Evolutionary conservation across 2,113 vertebrate species (phyloP), one percentile per base, ranked within the genome.

Genomic region (Vimba vimba): DNA sequence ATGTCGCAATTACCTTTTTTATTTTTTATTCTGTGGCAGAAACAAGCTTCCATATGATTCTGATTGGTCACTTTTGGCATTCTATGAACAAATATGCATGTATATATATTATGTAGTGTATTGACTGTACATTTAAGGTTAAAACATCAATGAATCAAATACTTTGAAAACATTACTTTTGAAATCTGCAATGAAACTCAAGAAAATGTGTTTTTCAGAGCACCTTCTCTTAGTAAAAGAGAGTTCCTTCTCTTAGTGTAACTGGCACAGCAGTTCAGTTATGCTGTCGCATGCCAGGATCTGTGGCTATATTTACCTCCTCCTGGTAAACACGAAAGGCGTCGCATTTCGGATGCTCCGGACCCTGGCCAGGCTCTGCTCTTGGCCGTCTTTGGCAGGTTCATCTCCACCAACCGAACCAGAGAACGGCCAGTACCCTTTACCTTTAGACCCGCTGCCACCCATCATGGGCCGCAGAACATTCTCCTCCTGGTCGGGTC

Each of bases 351-450:
- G 93, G 76, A 92, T 92, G 86, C 93, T 93, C 88, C 96, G 95
- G 66, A 93, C 91, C 90, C 95, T 95, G 25, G 95, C 91, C 94
- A 97, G 85, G 78, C 95, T 89, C 91, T 97, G 97, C 79, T 97
- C 96, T 5, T 92, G 89, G 77, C 93, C 95, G 82, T 95, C 95
- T 86, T 95, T 94, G 83, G 91, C 91, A 30, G 93, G 82, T 84
- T 96, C 95, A 15, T 94, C 92, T 39, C 91, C 93, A 62, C 93
- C 91, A 86, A 94, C 93, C 23, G 95, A 93, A 86, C 96, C 96
- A 88, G 96, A 93, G 91, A 98, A 98, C 88, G 97, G 96, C 97
- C 97, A 98, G 90, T 97, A 96, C 90, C 96, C 95, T 93, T 96
- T 97, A 91, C 94, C 93, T 95, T 97, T 97, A 93, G 97, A 98